Evolutionary conservation across 2,888 invertebrate species (phyloP), one percentile per base, ranked within the genome.

Genomic region (Neocrepidodera transversa): DNA sequence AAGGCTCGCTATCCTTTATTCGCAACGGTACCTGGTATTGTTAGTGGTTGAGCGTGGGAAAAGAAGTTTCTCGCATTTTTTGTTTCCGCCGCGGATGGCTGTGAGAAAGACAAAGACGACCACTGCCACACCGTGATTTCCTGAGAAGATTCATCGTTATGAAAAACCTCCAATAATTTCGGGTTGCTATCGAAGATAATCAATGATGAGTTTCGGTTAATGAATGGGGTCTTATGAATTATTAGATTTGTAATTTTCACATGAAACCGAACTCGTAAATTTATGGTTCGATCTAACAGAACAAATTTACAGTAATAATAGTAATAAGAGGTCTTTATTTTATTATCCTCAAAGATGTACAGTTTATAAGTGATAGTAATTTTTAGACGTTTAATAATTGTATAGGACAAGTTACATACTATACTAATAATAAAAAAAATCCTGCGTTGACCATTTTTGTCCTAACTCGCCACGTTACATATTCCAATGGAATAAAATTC

Each of bases 21-120:
- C 62, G 60, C 60, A 69, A 69, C 69, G 69, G 69, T 66, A 69
- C 66, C 63, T 59, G 60, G 64, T 61, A 68, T 68, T 67, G 64
- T 50, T 38, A 38, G 32, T 6, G 36, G 14, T 63, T 59, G 58
- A 62, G 43, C 43, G 43, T 43, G 43, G 43, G 43, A 43, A 43
- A 43, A 43, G 43, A 43, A 43, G 13, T 43, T 23, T 11, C 26
- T 26, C 7, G 26, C 26, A 43, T 23, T 23, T 43, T 43, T 26
- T 43, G 23, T 20, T 23, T 43, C 26, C 26, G 20, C 43, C 11
- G 18, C n/a, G 2, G 10, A 35, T 18, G 56, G 16, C 50, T 51
- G 40, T 18, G 42, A 51, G 51, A 51, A 36, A 38, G 50, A 50
- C 23, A 50, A 23, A 50, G 50, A 50, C 14, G 26, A 10, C 23